These are phyloP conservation scores for Porites lutea DNA, from an alignment of 64 coral and sea anemone species.

Conservation along the genomic window DNA sequence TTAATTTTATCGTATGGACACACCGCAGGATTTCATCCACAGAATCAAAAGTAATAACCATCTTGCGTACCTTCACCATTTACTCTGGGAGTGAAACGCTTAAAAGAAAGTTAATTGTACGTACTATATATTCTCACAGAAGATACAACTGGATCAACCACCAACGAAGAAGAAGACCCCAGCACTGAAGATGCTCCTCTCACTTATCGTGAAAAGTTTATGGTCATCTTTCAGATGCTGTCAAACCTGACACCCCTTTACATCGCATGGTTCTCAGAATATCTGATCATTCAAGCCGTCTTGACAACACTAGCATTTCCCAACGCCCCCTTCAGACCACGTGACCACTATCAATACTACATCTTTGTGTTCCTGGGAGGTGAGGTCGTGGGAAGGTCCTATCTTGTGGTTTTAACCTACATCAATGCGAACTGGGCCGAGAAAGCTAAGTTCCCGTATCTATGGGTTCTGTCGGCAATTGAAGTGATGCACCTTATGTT, in stretches of 20 bases:
- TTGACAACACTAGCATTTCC: slow-evolving; percentile 76
- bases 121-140: background rate
- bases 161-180: background rate
- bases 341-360: slow-evolving; percentile 91
- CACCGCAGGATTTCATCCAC: too few species aligned
- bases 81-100: too few species aligned
- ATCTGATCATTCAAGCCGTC: slow-evolving; percentile 77
- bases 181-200: slow-evolving; percentile 9
- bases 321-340: slow-evolving; percentile 73
- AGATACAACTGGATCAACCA: background rate
- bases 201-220: slow-evolving; percentile 64
- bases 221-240: slow-evolving; percentile 50
- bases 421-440: slow-evolving; percentile 71
- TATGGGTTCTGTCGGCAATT: slow-evolving; percentile 69
- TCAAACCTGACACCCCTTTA: slow-evolving; percentile 62
- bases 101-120: too few species aligned
- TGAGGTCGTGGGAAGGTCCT: slow-evolving; percentile 78
- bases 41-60: too few species aligned
- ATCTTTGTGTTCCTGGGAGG: slow-evolving; percentile 67
- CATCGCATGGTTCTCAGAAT: slow-evolving; percentile 84
- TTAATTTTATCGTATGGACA: too few species aligned
- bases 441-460: slow-evolving; percentile 68
- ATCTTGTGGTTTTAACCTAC: slow-evolving; percentile 69
- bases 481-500: slow-evolving; percentile 73
- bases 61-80: too few species aligned